Percentiles rank a stretch among this genome's conserved stretches.
phyloP scores from a whole-genome alignment of 2,888 invertebrate species.

The Phorcus lineatus region DNA sequence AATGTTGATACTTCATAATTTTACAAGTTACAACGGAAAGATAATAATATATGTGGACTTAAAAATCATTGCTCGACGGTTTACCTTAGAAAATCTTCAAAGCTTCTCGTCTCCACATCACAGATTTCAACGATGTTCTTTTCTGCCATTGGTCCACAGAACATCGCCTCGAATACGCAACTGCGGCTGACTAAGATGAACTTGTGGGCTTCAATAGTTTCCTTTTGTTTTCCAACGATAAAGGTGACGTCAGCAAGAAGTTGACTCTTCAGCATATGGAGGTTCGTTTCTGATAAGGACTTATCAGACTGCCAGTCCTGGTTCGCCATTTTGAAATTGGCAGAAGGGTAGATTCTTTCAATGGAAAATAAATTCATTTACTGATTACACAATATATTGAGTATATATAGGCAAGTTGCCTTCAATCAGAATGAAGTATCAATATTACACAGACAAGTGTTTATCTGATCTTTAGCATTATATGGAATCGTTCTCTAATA shows the following conservation, averaged over 20 bases:
- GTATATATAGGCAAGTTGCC: too few species aligned
- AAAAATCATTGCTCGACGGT: background rate
- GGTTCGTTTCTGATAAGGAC: background rate
- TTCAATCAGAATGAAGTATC: too few species aligned
- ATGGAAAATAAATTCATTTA: too few species aligned
- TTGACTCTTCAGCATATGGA: background rate
- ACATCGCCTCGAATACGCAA: constrained; percentile 17
- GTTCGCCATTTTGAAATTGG: background rate
- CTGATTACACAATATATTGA: too few species aligned
- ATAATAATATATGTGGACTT: too few species aligned
- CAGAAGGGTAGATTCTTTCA: too few species aligned
- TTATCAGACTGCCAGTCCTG: background rate
- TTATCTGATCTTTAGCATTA: too few species aligned
- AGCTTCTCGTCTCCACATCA: constrained; percentile 12
- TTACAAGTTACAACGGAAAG: too few species aligned
- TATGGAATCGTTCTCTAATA: too few species aligned
- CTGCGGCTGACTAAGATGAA: constrained; percentile 24
- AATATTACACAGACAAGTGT: too few species aligned
- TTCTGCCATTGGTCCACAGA: constrained; percentile 29
- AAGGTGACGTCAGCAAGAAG: background rate
- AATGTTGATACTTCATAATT: too few species aligned
- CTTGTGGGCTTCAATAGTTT: constrained; percentile 14
- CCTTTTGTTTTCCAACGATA: background rate
- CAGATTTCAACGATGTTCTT: background rate
- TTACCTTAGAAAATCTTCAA: constrained; percentile 19